Base-by-base conservation (phyloP, 2,113 vertebrate genomes). In the Turnix velox region DNA sequence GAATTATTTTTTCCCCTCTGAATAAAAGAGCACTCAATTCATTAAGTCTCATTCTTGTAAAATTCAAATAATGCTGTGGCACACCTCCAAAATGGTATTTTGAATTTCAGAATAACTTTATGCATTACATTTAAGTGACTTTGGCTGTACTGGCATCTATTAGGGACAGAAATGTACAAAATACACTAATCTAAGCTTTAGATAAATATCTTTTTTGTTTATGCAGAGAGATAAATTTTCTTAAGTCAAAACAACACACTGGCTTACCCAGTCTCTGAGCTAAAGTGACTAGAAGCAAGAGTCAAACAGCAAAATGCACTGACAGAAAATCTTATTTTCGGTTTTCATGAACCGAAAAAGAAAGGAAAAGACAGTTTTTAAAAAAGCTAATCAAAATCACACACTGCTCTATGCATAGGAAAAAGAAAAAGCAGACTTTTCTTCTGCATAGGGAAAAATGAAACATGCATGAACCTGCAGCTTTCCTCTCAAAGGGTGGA, bases 391-490 rank as follows among this genome's bases (percentile, higher is more conserved):
- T 37, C 1, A 0, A 89, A 80, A 55, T 35, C n/a, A 71, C 30
- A 12, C 17, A 31, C 15, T 67, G 7, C 1, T 63, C 22, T 6
- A 6, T 5, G 6, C 14, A 40, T 0, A 62, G 23, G 10, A n/a
- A 54, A 37, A 59, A 42, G 16, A 31, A 45, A 62, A 37, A 46
- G 0, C 7, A 49, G 0, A 27, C n/a, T 14, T 43, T 83, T 84
- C 11, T 65, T 68, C 8, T 72, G 40, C 28, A 14, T 2, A 35
- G n/a, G 22, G 51, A 54, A 88, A 87, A 92, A 61, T 3, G 20
- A 28, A 89, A 84, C 57, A 42, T 19, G 58, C 10, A 18, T 6
- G 10, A 90, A 45, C 62, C 52, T 58, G 69, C 35, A 37, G 57
- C 79, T 42, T 84, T 69, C 61, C 42, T 54, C 42, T 63, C 28